Evolutionary conservation across 1,140 invertebrate genomes (phyloP).

Genomic region (Zaprionus gabonicus): DNA sequence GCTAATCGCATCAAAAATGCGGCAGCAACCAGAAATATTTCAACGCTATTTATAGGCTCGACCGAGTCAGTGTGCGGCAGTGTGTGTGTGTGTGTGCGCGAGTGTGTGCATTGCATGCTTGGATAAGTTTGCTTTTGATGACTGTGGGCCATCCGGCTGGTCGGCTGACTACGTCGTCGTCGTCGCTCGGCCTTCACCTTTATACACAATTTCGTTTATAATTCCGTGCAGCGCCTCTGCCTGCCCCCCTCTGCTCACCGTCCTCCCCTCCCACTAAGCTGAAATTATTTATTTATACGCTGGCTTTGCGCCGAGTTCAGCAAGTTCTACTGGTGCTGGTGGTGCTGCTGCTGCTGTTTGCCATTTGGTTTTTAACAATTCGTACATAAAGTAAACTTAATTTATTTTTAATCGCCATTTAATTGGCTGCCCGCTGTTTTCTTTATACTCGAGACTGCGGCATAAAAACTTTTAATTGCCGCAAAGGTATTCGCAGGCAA

Average conservation of each 20-base stretch:
- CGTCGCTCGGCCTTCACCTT: conserved; percentile 68
- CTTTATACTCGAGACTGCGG: conserved; percentile 54
- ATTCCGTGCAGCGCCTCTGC: background rate
- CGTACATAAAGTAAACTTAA: conserved; percentile 70
- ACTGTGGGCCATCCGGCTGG: conserved; percentile 21
- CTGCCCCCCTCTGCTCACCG: background rate
- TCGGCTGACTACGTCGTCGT: conserved; percentile 22
- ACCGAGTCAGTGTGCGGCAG: background rate
- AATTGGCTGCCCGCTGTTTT: conserved; percentile 74
- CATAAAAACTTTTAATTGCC: conserved; percentile 77
- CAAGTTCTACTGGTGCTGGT: background rate
- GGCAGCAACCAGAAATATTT: conserved; percentile 53
- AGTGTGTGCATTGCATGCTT: conserved; percentile 28
- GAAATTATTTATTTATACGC: conserved; percentile 57
- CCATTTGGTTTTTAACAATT: conserved; percentile 75
- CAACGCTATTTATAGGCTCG: conserved; percentile 42
- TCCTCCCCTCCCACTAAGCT: conserved; percentile 1
- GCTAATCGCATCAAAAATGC: conserved; percentile 69
- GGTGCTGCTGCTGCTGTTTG: conserved; percentile 44
- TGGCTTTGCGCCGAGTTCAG: conserved; percentile 21
- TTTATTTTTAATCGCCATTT: conserved; percentile 82
- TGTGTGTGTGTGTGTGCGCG: conserved; percentile 15
- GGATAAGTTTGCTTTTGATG: conserved; percentile 43
- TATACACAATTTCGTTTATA: conserved; percentile 52
- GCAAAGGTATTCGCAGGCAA: conserved; percentile 49